Evolutionary conservation across 2,888 invertebrate genomes (phyloP), one percentile per base, ranked within the genome.

Genomic region (Protonemura montana): DNA sequence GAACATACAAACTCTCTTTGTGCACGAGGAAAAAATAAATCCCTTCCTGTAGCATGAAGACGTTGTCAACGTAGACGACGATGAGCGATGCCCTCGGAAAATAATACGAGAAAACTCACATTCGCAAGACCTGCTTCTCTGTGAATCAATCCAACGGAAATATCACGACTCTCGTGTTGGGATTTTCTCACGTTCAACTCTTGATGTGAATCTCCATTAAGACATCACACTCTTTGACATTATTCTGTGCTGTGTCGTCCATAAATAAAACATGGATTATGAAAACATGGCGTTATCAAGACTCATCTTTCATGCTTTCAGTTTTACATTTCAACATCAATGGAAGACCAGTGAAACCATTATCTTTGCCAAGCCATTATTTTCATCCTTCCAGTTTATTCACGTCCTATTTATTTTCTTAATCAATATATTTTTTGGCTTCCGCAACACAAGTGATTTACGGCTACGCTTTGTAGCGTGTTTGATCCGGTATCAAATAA

Each of bases 401-500:
- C 21, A 59, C 59, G 21, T n/a, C n/a, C 59, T 59, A 59, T 59
- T 21, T 59, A 10, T 59, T 59, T 59, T 59, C 59, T 59, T 59
- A 21, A 59, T 59, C 59, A 59, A 59, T 59, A 59, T 21, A 59
- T 59, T 59, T 59, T 59, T 59, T 59, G 21, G 21, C 59, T 59
- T 59, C 13, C 21, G 21, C 13, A 59, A 13, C 16, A 59, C 21
- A 3, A 2, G 6, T 7, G 59, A 59, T 59, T 59, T 59, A 59
- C 59, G 59, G 59, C 21, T 59, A 59, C 59, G 59, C 59, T 59
- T 21, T 59, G 59, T 59, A 59, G 59, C 59, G 59, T 59, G 59
- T 59, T 59, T 59, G 59, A 59, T 59, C 59, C 21, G 13, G 59
- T 59, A 59, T 59, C 59, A 59, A 59, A 83, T 83, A 83, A 83